These are phyloP conservation scores for Gastrophysa polygoni DNA, from an alignment of 2,888 invertebrate species.

Conservation along the genomic window DNA sequence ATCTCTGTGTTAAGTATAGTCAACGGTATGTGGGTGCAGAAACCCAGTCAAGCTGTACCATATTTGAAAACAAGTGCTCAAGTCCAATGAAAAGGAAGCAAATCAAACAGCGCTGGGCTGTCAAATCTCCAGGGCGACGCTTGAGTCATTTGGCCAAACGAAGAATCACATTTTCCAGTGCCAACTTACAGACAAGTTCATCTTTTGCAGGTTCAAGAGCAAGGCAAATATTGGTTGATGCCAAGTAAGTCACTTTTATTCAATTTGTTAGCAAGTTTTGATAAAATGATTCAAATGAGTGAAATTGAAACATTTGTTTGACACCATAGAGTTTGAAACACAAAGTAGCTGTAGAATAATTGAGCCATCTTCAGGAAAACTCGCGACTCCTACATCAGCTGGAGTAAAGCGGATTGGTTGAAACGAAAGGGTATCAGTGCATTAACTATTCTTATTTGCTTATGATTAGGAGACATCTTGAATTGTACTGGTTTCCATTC, in stretches of 20 bases:
- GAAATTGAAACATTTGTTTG: no score
- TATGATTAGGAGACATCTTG: no score
- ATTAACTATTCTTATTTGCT: no score
- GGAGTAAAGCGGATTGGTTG: no score
- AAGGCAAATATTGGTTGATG: slow-evolving; percentile 68
- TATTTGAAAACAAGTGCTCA: slow-evolving; percentile 66
- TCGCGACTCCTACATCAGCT: no score
- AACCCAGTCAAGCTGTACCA: slow-evolving; percentile 71
- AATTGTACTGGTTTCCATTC: no score
- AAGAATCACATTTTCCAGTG: slow-evolving; percentile 77
- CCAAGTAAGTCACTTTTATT: slow-evolving; percentile 61
- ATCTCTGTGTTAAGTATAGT: slow-evolving; percentile 67
- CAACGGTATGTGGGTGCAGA: slow-evolving; percentile 77
- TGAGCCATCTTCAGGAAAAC: no score
- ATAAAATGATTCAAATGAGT: no score
- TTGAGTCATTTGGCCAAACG: slow-evolving; percentile 78
- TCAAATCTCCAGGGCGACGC: slow-evolving; percentile 75
- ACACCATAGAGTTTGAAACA: no score
- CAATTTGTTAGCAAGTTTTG: no score
- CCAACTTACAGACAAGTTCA: slow-evolving; percentile 63
- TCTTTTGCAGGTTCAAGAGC: slow-evolving; percentile 54
- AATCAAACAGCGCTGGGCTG: slow-evolving; percentile 57
- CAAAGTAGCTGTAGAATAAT: no score
- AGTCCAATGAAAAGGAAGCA: slow-evolving; percentile 68
- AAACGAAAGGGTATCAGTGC: no score